Conservation (phyloP, 2,113 vertebrate species). For the Parotia lawesii region DNA sequence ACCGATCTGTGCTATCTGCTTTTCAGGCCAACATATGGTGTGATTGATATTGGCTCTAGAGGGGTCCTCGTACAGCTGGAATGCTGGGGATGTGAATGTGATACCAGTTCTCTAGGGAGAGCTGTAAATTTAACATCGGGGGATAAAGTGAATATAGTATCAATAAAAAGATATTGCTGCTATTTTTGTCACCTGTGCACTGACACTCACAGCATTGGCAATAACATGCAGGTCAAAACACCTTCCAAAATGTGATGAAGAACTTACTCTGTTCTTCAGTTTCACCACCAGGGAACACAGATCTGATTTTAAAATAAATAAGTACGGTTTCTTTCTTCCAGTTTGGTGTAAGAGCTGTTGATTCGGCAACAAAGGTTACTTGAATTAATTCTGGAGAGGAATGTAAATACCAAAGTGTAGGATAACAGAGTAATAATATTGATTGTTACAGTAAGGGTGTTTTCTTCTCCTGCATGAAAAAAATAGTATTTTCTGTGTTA, state of each 20-base stretch:
- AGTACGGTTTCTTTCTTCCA: background rate
- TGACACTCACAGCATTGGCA: background rate
- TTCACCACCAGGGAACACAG: background rate
- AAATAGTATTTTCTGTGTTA: background rate
- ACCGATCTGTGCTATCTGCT: background rate
- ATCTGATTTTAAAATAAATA: constrained; percentile 23
- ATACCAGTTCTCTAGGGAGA: constrained; percentile 3
- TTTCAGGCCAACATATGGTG: background rate
- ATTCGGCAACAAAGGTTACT: background rate
- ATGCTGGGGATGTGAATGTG: background rate
- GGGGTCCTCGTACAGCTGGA: background rate
- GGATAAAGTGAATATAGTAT: constrained; percentile 33
- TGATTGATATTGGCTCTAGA: background rate
- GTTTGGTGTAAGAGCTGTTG: background rate
- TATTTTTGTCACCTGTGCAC: background rate
- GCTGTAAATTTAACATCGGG: background rate
- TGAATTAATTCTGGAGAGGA: constrained; percentile 2
- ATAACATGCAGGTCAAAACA: constrained; percentile 10
- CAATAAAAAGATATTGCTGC: constrained; percentile 53
- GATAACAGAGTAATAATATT: background rate
- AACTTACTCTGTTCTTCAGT: background rate
- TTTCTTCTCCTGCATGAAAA: background rate
- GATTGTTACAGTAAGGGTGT: background rate
- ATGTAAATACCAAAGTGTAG: background rate
- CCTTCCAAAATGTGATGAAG: constrained; percentile 9